phyloP scores from a whole-genome alignment of 2,888 invertebrate genomes.

The Electrophaes corylata region DNA sequence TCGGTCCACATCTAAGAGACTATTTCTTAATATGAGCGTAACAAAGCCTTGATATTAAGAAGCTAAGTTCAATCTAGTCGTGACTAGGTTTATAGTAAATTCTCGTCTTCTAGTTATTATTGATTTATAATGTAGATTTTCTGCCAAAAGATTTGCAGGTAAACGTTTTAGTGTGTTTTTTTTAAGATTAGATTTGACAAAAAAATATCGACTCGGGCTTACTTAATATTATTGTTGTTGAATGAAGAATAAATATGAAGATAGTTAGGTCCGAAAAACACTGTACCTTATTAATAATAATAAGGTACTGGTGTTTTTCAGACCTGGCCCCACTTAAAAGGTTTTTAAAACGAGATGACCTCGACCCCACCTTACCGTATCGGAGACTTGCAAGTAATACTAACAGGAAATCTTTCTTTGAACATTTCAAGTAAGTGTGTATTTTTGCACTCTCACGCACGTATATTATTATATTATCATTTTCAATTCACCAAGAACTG shows the following conservation, averaged over 20 bases:
- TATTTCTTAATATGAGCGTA: slow-evolving; percentile 58
- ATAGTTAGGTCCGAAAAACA: no score
- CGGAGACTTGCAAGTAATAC: slow-evolving; percentile 11
- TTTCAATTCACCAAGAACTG: slow-evolving; percentile 31
- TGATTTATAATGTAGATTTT: slow-evolving; percentile 21
- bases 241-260: not conserved
- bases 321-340: not conserved
- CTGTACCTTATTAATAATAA: not conserved
- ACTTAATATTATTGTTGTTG: no score
- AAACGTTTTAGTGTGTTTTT: slow-evolving; percentile 3
- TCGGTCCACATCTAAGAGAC: slow-evolving; percentile 56
- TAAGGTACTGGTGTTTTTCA: not conserved
- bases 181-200: not conserved
- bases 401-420: slow-evolving; percentile 14
- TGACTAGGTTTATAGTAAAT: slow-evolving; percentile 45
- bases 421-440: not conserved
- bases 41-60: slow-evolving; percentile 66
- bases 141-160: slow-evolving; percentile 8
- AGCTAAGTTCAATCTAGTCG: slow-evolving; percentile 55
- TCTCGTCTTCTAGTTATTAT: slow-evolving; percentile 18
- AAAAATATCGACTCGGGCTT: no score
- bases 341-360: slow-evolving; percentile 9
- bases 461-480: slow-evolving; percentile 1
- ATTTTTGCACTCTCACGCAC: slow-evolving; percentile 10
- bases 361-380: slow-evolving; percentile 2